Evolutionary conservation across 2,888 invertebrate genomes (phyloP).

Genomic region (Julus scandinavius): DNA sequence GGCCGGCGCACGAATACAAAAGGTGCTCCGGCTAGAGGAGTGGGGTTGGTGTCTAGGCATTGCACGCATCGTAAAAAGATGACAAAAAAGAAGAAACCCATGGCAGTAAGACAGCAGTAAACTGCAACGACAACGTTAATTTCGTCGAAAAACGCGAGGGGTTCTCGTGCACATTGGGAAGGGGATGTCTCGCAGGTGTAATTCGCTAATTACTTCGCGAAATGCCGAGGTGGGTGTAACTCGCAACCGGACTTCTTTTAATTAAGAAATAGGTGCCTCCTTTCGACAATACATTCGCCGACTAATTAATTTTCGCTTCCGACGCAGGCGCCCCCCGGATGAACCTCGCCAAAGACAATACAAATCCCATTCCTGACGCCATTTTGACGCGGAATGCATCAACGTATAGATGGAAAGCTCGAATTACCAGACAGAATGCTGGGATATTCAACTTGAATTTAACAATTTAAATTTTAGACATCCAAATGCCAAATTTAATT

Average conservation of each 20-base stretch:
- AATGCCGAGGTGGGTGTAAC: constrained; percentile 2
- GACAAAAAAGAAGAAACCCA: neutral
- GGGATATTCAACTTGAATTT: too few species aligned
- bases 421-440: too few species aligned
- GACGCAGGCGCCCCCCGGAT: neutral
- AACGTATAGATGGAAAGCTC: neutral
- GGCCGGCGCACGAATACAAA: neutral
- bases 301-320: constrained; percentile 40
- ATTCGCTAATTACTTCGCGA: constrained; percentile 31
- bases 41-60: neutral
- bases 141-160: neutral
- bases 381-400: neutral
- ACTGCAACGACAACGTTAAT: neutral
- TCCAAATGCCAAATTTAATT: too few species aligned
- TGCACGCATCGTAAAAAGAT: neutral
- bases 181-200: neutral
- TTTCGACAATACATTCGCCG: constrained; percentile 35
- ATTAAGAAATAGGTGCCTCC: constrained; percentile 43
- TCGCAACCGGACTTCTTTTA: constrained; percentile 17
- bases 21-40: neutral
- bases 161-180: neutral
- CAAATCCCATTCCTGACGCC: neutral
- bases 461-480: too few species aligned
- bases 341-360: neutral
- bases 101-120: constrained; percentile 4